These are phyloP conservation scores for Drosophila prosaltans DNA, from an alignment of 1,140 invertebrate genomes.

Conservation along the genomic window DNA sequence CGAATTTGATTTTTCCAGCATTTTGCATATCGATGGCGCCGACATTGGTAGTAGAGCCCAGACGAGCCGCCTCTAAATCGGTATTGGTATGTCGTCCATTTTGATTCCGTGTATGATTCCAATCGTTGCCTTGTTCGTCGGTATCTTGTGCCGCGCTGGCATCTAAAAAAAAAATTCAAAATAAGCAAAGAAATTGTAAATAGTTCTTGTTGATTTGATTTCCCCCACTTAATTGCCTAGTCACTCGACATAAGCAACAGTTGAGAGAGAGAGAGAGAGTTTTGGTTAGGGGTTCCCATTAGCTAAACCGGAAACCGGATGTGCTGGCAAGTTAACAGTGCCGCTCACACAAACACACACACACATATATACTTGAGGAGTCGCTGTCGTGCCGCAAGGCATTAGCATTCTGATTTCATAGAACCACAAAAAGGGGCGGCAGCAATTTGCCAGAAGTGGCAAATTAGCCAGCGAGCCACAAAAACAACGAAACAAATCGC, in stretches of 20 bases:
- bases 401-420: constrained; percentile 38
- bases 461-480: constrained; percentile 45
- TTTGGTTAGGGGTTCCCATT: constrained; percentile 17
- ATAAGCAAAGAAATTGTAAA: background rate
- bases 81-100: constrained; percentile 58
- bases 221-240: constrained; percentile 9
- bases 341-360: background rate
- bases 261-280: constrained; percentile 20
- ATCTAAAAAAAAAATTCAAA: constrained; percentile 84
- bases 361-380: background rate
- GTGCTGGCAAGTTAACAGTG: constrained; percentile 56
- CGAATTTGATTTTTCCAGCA: constrained; percentile 90
- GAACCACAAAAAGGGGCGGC: constrained; percentile 35
- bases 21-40: constrained; percentile 86
- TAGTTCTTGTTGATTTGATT: background rate
- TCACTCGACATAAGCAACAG: constrained; percentile 55
- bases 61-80: constrained; percentile 33
- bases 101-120: constrained; percentile 80
- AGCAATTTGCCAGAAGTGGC: constrained; percentile 56
- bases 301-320: constrained; percentile 59
- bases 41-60: constrained; percentile 55
- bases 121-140: constrained; percentile 86
- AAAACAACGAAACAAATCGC: constrained; percentile 35
- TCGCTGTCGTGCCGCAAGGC: constrained; percentile 50
- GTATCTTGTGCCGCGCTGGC: constrained; percentile 88